These are phyloP conservation scores for Prionace glauca DNA, from an alignment of 2,797 vertebrate species.

Conservation along the genomic window DNA sequence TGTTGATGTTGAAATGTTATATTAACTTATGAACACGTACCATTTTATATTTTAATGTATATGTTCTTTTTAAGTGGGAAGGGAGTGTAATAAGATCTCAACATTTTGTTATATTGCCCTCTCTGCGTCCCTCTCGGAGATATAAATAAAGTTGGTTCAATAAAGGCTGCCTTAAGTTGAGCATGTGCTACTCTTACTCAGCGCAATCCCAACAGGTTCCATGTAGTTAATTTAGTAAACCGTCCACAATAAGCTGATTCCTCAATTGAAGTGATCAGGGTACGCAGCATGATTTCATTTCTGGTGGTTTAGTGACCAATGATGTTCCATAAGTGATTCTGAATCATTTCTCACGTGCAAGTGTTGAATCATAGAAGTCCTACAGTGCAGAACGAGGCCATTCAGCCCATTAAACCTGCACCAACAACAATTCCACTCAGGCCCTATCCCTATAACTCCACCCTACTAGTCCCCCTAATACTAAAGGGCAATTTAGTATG, in stretches of 20 bases:
- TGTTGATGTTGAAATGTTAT: neutral
- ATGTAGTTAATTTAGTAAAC: neutral
- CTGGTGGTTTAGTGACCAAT: neutral
- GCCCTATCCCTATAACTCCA: too few relatives aligned
- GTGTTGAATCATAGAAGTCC: too few relatives aligned
- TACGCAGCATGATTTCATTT: neutral
- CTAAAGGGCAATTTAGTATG: too few relatives aligned
- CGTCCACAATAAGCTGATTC: neutral
- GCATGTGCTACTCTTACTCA: neutral
- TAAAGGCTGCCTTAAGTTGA: neutral
- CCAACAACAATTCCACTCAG: too few relatives aligned
- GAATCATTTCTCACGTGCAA: neutral
- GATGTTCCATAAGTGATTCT: too few relatives aligned
- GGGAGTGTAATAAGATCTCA: neutral
- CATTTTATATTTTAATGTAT: neutral
- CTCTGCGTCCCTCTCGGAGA: neutral
- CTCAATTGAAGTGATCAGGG: neutral
- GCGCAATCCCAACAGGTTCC: neutral
- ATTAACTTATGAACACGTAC: neutral
- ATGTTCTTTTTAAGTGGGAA: neutral
- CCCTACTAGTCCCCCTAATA: too few relatives aligned
- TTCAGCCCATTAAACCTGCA: too few relatives aligned
- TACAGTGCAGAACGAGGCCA: too few relatives aligned
- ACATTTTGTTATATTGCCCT: neutral
- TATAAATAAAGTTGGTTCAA: neutral